Base-by-base conservation (phyloP, 2,113 vertebrate genomes). In the Ammodytes marinus region DNA sequence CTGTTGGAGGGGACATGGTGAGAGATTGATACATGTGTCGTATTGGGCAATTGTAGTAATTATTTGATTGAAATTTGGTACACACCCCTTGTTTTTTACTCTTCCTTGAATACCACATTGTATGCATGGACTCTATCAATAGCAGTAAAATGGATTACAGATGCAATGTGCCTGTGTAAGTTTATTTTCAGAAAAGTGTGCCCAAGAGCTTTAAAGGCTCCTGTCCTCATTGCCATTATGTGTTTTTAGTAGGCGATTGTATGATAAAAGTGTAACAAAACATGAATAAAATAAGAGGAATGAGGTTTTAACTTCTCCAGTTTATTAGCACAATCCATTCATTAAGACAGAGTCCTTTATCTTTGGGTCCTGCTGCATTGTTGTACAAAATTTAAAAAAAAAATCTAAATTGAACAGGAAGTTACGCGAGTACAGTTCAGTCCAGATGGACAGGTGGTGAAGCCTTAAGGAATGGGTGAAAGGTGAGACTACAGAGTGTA, bases 1-100 rank as follows among this genome's bases (percentile, higher is more conserved):
- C 91, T 97, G 95, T 91, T 99, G 98, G 98, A 98, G 96, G 77
- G 97, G 96, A 78, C 94, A 96, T 66, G 97, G 98, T 99, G 93
- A 96, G 81, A 79, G 27, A 58, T 1, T 12, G 8, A 57, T 67
- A 15, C 8, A 61, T 3, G 7, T 43, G 11, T 39, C 59, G 10
- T 15, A 69, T 52, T 49, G 2, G 19, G 1, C 67, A 68, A 17
- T n/a, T 69, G 39, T 8, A 46, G 15, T 49, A 0, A 55, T 39
- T 69, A 10, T 15, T 5, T 11, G 3, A 6, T 37, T 9, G 13
- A n/a, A 54, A 53, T 35, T 9, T 45, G 6, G 14, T 35, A 1
- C n/a, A 52, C 8, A 4, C 5, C 49, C 40, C 35, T 15, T 59
- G 17, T 10, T 54, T 47, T 55, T 17, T 13, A 19, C 14, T 15